These are phyloP conservation scores for Ceratina japonica DNA, from an alignment of 1,140 invertebrate species.

Conservation along the genomic window DNA sequence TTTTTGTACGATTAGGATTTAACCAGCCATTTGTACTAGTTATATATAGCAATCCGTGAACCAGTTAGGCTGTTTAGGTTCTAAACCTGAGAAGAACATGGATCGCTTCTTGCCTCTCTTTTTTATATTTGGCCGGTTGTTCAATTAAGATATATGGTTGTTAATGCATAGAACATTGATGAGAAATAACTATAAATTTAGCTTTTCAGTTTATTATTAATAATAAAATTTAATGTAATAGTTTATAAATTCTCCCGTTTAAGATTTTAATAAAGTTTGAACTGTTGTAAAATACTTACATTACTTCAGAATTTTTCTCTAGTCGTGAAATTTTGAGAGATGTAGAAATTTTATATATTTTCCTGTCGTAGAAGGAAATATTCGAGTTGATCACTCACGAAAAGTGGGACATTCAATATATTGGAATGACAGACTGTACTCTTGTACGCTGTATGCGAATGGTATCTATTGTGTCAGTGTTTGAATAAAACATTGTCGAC, in stretches of 20 bases:
- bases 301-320: not conserved
- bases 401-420: not conserved
- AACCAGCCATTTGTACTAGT: not conserved
- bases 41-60: not conserved
- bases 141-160: not conserved
- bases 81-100: not conserved
- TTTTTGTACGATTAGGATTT: not conserved
- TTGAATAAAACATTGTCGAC: conserved; percentile 14
- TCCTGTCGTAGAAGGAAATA: not conserved
- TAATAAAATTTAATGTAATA: no score
- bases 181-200: not conserved
- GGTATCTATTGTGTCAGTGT: conserved; percentile 5
- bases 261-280: no score
- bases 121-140: not conserved
- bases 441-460: not conserved
- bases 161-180: not conserved
- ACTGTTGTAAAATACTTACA: no score
- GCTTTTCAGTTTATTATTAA: no score
- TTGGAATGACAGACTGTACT: not conserved
- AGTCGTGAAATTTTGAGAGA: not conserved
- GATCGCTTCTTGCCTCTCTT: not conserved
- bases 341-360: not conserved
- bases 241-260: no score
- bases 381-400: not conserved
- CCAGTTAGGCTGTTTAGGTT: not conserved